Base-by-base conservation (phyloP, 2,797 vertebrate species). In the Nannoperca australis region DNA sequence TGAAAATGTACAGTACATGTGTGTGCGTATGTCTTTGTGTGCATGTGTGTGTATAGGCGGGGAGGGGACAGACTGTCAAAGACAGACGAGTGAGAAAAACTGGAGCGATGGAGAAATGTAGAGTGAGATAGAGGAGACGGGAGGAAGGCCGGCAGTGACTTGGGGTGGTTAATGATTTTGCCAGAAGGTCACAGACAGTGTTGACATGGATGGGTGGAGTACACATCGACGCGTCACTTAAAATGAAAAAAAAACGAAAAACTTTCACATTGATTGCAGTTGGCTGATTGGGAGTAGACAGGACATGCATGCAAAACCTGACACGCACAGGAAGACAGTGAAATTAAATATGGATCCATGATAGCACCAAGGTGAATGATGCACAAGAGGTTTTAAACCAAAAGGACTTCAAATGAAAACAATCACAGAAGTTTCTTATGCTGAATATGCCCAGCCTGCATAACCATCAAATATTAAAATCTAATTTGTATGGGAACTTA, bases 141-240 rank as follows among this genome's bases (percentile, higher is more conserved):
- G 49, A 84, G 66, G 69, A 76, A 66, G 63, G 70, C 81, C 11
- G 49, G 51, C 36, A 51, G 74, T 87, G 83, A 82, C 87, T 85
- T 68, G 45, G 81, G 84, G 38, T 77, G 83, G 76, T 79, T 90
- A 92, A 93, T 87, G 92, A 93, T 93, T 94, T 89, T 63, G 78
- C 88, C 70, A 77, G 85, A 92, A 92, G 92, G 93, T 92, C 91
- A 92, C 85, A 92, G 92, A 91, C 89, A 56, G 85, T 70, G 76
- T 82, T 76, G 85, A 87, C 89, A 85, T 70, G 86, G 84, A 84
- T 53, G 79, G 91, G 84, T 81, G 79, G 91, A 88, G 83, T 69
- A 77, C 4, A 53, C 86, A 90, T 93, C 34, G 85, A 91, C 47
- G 51, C 65, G 38, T 88, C 85, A 85, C 82, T n/a, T 68, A 76